Percentiles rank a stretch among this genome's conserved stretches.
Conservation (phyloP, 2,888 invertebrate genomes). For the Zootermopsis nevadensis region DNA sequence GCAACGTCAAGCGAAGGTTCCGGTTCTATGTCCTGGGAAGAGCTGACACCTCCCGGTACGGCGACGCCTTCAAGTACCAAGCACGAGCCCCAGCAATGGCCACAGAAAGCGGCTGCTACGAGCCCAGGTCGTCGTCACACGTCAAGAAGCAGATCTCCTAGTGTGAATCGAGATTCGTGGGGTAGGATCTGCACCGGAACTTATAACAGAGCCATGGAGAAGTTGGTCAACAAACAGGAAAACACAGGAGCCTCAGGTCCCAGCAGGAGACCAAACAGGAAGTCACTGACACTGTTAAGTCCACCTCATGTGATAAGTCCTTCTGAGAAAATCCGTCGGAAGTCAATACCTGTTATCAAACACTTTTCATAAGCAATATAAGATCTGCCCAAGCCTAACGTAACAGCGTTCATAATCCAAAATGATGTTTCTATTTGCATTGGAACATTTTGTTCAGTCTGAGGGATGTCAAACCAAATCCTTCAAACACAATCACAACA, state of each 20-base stretch:
- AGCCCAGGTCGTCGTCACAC: slow-evolving; percentile 9
- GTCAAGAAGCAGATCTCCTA: slow-evolving; percentile 48
- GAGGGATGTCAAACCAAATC: too few relatives aligned
- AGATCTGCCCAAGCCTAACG: too few relatives aligned
- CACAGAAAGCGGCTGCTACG: not conserved
- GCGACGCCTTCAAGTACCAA: slow-evolving; percentile 53
- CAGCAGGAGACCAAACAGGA: slow-evolving; percentile 35
- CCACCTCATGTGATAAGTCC: slow-evolving; percentile 22
- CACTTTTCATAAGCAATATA: slow-evolving; percentile 21
- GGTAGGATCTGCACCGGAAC: slow-evolving; percentile 64
- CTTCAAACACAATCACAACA: too few relatives aligned
- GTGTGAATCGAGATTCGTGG: slow-evolving; percentile 56
- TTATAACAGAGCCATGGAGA: slow-evolving; percentile 64
- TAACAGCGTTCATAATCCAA: too few relatives aligned
- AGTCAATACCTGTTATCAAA: slow-evolving; percentile 50
- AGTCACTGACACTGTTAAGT: slow-evolving; percentile 32
- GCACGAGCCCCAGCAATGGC: slow-evolving; percentile 48
- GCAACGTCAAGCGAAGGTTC: slow-evolving; percentile 59
- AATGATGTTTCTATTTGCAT: too few relatives aligned
- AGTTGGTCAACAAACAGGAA: slow-evolving; percentile 56
- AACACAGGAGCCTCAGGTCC: not conserved
- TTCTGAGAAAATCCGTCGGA: slow-evolving; percentile 48
- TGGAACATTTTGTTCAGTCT: too few relatives aligned
- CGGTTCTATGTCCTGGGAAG: slow-evolving; percentile 60
- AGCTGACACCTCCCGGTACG: slow-evolving; percentile 52